Conservation (phyloP, 2,797 vertebrate genomes). For the Hydrolagus colliei region DNA sequence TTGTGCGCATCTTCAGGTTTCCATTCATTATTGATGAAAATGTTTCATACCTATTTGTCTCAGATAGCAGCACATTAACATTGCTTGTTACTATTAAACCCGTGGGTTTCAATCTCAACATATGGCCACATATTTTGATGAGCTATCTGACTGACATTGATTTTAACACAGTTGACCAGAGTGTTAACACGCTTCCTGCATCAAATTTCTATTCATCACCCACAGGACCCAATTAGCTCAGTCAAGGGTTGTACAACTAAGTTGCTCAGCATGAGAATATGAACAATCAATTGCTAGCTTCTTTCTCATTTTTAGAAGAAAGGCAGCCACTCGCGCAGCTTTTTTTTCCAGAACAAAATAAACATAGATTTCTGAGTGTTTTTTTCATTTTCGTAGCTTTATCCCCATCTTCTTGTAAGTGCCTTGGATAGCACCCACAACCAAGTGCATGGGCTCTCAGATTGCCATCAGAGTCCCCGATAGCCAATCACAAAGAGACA, state of each 20-base stretch:
- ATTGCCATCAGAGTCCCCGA: too few species aligned
- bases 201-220: constrained; percentile 33
- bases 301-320: constrained; percentile 39
- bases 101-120: not conserved
- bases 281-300: constrained; percentile 31
- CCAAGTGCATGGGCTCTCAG: too few species aligned
- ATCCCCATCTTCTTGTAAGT: too few species aligned
- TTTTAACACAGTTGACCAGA: constrained; percentile 12
- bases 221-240: constrained; percentile 40
- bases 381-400: too few species aligned
- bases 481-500: too few species aligned
- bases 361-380: too few species aligned
- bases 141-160: not conserved
- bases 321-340: constrained; percentile 35
- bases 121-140: not conserved
- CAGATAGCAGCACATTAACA: too few species aligned
- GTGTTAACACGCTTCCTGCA: not conserved
- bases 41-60: too few species aligned
- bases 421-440: too few species aligned
- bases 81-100: too few species aligned
- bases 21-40: too few species aligned
- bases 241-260: not conserved
- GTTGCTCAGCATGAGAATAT: constrained; percentile 32
- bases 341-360: not conserved
- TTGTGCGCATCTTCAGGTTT: too few species aligned